Evolutionary conservation across 2,797 vertebrate species (phyloP), one percentile per base, ranked within the genome.

Genomic region (Cheracebus regulus): DNA sequence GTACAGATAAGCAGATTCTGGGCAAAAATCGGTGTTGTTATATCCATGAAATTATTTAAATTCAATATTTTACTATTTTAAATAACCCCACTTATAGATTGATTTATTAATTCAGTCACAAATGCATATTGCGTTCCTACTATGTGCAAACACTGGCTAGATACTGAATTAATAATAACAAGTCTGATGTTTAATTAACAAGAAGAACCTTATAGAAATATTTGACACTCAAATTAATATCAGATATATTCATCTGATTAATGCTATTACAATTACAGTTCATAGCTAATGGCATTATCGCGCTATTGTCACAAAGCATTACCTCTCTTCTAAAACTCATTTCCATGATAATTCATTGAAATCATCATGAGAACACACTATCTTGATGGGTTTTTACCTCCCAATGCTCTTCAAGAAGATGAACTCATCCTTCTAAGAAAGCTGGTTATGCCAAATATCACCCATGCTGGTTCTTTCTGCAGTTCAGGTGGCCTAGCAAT

Each of bases 331-430:
- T 97, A 79, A 97, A 98, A 91, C 96, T 98, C 97, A 96, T 98
- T 98, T 98, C 96, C 98, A 98, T 97, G 96, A 98, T 98, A 97
- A 98, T 97, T 98, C 97, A 97, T 97, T 97, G 97, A 98, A 98
- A 98, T 97, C 97, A 97, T 96, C 97, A 93, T 80, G 96, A 97
- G 98, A 97, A 98, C 97, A 97, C 96, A 97, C 96, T 97, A 97
- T 98, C 97, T 97, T 96, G 98, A 98, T 97, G 97, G 94, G 82
- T 97, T 98, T 97, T 96, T 97, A 85, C 96, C 96, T 98, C 98
- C 96, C 90, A 72, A 17, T 50, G 88, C 96, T 97, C 97, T 88
- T 96, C 55, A 88, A 93, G 88, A 95, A 93, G 94, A 97, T 89
- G 84, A 97, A 95, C 78, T 97, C 96, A 73, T 44, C 78, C 96